Percentiles rank a stretch among this genome's conserved stretches.
Conservation (phyloP, 2,888 invertebrate genomes). For the Epirrita christyi region DNA sequence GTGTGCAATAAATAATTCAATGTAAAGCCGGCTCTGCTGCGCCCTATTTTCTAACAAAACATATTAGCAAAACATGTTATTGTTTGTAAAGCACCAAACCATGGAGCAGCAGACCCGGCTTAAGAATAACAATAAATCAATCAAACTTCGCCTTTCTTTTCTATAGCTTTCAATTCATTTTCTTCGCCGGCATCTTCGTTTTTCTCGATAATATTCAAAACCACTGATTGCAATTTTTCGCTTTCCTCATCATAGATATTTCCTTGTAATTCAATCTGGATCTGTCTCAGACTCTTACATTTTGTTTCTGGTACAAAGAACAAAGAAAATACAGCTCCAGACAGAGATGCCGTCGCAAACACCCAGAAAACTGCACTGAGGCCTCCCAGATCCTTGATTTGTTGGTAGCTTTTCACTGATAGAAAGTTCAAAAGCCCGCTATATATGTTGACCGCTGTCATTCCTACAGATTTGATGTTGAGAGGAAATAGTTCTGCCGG, state of each 20-base stretch:
- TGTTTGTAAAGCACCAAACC: background rate
- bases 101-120: too few relatives aligned
- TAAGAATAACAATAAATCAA: too few relatives aligned
- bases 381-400: conserved; percentile 70
- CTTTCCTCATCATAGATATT: conserved; percentile 46
- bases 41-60: too few relatives aligned
- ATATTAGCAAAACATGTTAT: too few relatives aligned
- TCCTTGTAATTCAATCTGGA: conserved; percentile 78
- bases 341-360: conserved; percentile 68
- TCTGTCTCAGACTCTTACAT: conserved; percentile 82
- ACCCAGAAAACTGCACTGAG: conserved; percentile 77
- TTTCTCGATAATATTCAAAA: background rate
- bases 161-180: conserved; percentile 2
- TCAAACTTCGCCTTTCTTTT: conserved; percentile 14
- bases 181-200: background rate
- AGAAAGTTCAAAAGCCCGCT: conserved; percentile 73
- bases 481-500: conserved; percentile 84
- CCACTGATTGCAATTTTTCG: conserved; percentile 35
- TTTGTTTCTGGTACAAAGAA: conserved; percentile 82
- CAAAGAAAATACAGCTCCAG: conserved; percentile 71
- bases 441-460: conserved; percentile 72
- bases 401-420: conserved; percentile 78
- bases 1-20: too few relatives aligned
- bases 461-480: conserved; percentile 82
- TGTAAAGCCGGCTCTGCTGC: too few relatives aligned